Base-by-base conservation (phyloP, 2,888 invertebrate species). In the Cerastis rubricosa region DNA sequence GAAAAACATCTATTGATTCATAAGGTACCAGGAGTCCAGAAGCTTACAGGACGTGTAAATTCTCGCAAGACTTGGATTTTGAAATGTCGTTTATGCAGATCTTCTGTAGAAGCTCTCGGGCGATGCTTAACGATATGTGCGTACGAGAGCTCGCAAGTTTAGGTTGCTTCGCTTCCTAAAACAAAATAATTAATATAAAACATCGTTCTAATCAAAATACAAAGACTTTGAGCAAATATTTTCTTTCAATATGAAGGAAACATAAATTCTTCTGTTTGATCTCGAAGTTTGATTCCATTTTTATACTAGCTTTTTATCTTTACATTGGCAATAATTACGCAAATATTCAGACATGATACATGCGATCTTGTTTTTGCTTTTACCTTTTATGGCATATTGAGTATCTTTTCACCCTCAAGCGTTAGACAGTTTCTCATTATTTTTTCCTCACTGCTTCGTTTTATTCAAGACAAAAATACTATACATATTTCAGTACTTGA, bases 51-150 rank as follows among this genome's bases (percentile, higher is more conserved):
- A 98, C 98, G 93, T 98, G 98, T 81, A 98, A 96, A 94, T 98
- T 98, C 94, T 98, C 98, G 95, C 98, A 98, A 80, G 98, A 98
- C 93, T 98, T 98, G 19, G 98, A 98, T 94, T 98, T 98, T 80
- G 98, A 97, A 89, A 98, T 98, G 94, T 99, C 98, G 91, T 98
- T 98, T 93, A 98, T 97, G 94, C 98, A 98, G 92, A 98, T 98
- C 96, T 98, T 98, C 93, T 98, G 98, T 29, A 98, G 97, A 73
- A 98, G 97, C 92, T 98, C 98, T 87, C 98, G 97, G 17, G 98
- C 98, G 90, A 98, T 97, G 94, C 98, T 98, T 88, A 98, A 96
- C 76, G 98, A 98, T 88, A 98, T 97, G 89, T 98, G 98, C 1
- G 98, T 98, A 89, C 98, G 97, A 61, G 98, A 98, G 81, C 98